Evolutionary conservation across 2,888 invertebrate species (phyloP).

Genomic region (Orchesellides sinensis): DNA sequence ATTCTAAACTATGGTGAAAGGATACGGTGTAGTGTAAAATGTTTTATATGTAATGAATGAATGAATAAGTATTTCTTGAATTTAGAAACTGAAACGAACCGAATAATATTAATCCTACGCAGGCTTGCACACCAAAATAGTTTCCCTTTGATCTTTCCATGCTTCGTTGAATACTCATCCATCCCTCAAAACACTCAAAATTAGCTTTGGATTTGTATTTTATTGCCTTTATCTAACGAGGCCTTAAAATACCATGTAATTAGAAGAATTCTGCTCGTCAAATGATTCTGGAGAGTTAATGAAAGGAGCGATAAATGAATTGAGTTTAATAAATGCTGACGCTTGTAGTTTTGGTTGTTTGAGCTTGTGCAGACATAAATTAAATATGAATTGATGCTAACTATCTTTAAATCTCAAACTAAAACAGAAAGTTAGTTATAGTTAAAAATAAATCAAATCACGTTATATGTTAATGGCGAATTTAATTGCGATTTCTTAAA

Average conservation of each 20-base stretch:
- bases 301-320: not conserved
- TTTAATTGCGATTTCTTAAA: too few relatives aligned
- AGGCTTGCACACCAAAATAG: not conserved
- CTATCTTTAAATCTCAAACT: too few relatives aligned
- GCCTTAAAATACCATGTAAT: not conserved
- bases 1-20: too few relatives aligned
- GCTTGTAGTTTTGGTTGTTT: not conserved
- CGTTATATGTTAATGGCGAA: too few relatives aligned
- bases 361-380: too few relatives aligned
- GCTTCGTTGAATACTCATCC: conserved; percentile 36
- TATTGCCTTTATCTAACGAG: too few relatives aligned
- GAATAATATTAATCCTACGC: not conserved
- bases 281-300: not conserved
- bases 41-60: not conserved
- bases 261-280: not conserved
- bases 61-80: not conserved
- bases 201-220: conserved; percentile 30
- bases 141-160: conserved; percentile 37
- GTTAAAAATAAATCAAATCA: too few relatives aligned
- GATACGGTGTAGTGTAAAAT: too few relatives aligned
- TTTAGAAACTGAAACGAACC: not conserved
- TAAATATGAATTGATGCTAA: too few relatives aligned
- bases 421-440: too few relatives aligned
- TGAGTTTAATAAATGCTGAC: not conserved
- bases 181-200: conserved; percentile 38